These are phyloP conservation scores for Typhlichthys eigenmanni DNA, from an alignment of 2,797 vertebrate genomes.

Conservation along the genomic window DNA sequence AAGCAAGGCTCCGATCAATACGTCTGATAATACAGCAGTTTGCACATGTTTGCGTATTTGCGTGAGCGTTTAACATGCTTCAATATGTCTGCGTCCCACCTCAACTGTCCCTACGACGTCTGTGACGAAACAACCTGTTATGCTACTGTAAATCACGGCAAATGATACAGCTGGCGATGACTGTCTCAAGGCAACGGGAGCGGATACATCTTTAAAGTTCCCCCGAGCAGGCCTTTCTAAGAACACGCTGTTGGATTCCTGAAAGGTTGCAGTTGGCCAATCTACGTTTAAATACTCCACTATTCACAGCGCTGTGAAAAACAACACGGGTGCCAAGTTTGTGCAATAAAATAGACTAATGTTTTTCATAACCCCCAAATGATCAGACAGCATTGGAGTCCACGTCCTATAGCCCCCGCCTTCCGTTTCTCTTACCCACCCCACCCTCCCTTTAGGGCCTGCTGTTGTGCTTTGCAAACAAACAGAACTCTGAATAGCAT, in stretches of 20 bases:
- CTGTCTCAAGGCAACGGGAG: conserved; percentile 16
- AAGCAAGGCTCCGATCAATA: conserved; percentile 6
- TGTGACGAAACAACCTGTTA: not conserved
- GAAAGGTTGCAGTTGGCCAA: conserved; percentile 46
- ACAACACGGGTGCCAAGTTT: conserved; percentile 51
- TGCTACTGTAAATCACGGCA: not conserved
- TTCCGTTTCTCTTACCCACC: not conserved
- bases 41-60: conserved; percentile 12
- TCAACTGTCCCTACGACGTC: conserved; percentile 7
- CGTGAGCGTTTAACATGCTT: not conserved
- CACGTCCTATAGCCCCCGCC: conserved; percentile 13
- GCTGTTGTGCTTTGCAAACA: conserved; percentile 36
- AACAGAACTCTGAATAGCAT: conserved; percentile 53
- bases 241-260: conserved; percentile 54
- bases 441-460: not conserved
- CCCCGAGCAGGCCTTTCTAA: conserved; percentile 47
- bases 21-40: conserved; percentile 8
- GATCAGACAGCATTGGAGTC: conserved; percentile 19
- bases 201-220: conserved; percentile 9
- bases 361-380: conserved; percentile 14
- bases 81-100: too few species aligned
- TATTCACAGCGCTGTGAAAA: conserved; percentile 39
- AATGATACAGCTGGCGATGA: conserved; percentile 6
- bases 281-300: conserved; percentile 17
- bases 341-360: conserved; percentile 8